phyloP scores from a whole-genome alignment of 37 sponge, comb jelly and placozoan genomes.

The Bolinopsis microptera region DNA sequence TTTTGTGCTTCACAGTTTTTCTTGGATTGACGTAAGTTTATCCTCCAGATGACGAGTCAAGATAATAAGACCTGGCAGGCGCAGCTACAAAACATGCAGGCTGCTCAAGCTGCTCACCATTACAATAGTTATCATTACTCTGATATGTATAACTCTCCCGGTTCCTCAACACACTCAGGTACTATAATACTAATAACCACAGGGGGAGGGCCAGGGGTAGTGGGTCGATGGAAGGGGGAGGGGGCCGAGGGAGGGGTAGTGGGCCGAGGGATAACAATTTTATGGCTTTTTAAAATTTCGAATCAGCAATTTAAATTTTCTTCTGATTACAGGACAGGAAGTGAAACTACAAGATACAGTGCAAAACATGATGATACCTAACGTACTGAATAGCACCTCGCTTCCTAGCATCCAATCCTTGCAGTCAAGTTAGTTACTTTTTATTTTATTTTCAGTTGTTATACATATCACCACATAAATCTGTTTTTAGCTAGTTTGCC shows the following conservation, averaged over 20 bases:
- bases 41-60: constrained; percentile 40
- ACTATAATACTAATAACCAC: too few species aligned
- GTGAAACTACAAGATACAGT: background rate
- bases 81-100: constrained; percentile 59
- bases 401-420: background rate
- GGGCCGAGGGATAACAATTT: too few species aligned
- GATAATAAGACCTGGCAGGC: constrained; percentile 25
- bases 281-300: too few species aligned
- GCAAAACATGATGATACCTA: background rate
- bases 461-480: too few species aligned
- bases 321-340: background rate
- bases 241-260: too few species aligned
- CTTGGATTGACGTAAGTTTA: too few species aligned
- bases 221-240: too few species aligned
- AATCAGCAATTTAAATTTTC: background rate
- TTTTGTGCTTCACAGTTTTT: too few species aligned
- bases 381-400: background rate
- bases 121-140: constrained; percentile 39
- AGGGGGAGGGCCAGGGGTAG: too few species aligned
- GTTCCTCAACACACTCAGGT: constrained; percentile 28
- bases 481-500: too few species aligned
- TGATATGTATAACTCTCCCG: constrained; percentile 50
- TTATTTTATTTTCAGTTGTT: background rate
- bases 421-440: background rate
- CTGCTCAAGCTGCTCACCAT: constrained; percentile 54